phyloP scores from a whole-genome alignment of 1,140 invertebrate genomes.

The Eciton burchellii region DNA sequence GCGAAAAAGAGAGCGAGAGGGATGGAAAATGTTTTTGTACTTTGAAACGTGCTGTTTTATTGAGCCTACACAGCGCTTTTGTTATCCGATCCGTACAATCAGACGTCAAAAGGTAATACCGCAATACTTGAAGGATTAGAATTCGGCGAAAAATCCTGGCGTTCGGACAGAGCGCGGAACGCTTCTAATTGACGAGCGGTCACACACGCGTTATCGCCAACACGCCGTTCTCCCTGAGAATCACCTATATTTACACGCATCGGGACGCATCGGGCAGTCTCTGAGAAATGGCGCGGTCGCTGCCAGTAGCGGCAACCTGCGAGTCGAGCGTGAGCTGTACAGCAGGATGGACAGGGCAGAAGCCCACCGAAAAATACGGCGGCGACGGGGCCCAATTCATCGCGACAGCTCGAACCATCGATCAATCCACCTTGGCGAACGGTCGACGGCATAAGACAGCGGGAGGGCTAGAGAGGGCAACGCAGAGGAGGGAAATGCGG shows the following conservation, averaged over 20 bases:
- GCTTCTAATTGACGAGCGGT: constrained; percentile 3
- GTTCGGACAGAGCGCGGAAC: background rate
- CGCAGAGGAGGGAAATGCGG: constrained; percentile 49
- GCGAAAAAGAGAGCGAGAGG: background rate
- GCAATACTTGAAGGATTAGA: background rate
- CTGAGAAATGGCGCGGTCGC: constrained; percentile 7
- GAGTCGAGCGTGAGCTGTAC: constrained; percentile 1
- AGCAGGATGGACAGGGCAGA: background rate
- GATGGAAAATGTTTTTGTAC: background rate
- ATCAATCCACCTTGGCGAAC: constrained; percentile 75
- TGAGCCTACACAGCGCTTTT: too few relatives aligned
- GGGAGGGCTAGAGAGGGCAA: background rate
- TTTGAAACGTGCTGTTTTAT: background rate
- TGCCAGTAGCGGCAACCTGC: constrained; percentile 38
- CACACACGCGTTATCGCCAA: constrained; percentile 13
- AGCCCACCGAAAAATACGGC: constrained; percentile 77
- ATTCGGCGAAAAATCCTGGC: background rate
- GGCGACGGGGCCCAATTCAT: constrained; percentile 80
- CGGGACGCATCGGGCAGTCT: constrained; percentile 14
- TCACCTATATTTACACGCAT: constrained; percentile 10
- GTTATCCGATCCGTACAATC: background rate
- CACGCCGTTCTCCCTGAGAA: background rate
- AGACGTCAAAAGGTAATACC: background rate
- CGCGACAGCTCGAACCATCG: constrained; percentile 76
- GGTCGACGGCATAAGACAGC: constrained; percentile 22